These are phyloP conservation scores for Epizoanthus scotinus DNA, from an alignment of 92 coral and sea anemone species.

Conservation along the genomic window DNA sequence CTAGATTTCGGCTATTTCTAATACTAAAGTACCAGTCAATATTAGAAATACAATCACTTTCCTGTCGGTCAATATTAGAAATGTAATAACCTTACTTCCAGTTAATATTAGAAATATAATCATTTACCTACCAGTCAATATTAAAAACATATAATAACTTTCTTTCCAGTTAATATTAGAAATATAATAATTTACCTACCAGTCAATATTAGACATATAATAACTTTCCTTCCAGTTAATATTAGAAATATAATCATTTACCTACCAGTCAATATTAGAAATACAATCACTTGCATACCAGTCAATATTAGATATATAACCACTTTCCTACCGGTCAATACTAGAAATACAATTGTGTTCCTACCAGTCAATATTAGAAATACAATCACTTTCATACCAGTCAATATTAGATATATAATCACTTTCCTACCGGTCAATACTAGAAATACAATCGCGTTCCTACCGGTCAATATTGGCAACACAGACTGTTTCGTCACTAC, in stretches of 20 bases:
- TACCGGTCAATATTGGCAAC: slow-evolving; percentile 76
- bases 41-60: no score
- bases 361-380: no score
- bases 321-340: slow-evolving; percentile 50
- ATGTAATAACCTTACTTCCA: slow-evolving; percentile 46
- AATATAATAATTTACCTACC: slow-evolving; percentile 51
- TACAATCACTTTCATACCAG: no score
- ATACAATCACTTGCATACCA: no score
- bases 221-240: slow-evolving; percentile 76
- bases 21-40: background rate
- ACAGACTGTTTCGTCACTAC: slow-evolving; percentile 83
- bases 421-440: slow-evolving; percentile 50
- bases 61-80: no score
- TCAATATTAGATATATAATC: no score
- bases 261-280: background rate
- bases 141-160: slow-evolving; percentile 75
- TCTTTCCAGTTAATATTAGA: slow-evolving; percentile 32
- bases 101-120: slow-evolving; percentile 74
- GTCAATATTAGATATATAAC: no score
- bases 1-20: background rate
- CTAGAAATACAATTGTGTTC: background rate
- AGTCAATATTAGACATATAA: slow-evolving; percentile 71
- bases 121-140: slow-evolving; percentile 74
- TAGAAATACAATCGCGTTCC: no score
- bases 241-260: slow-evolving; percentile 74